These are phyloP conservation scores for Erpetoichthys calabaricus DNA, from an alignment of 2,797 vertebrate species.

Conservation along the genomic window DNA sequence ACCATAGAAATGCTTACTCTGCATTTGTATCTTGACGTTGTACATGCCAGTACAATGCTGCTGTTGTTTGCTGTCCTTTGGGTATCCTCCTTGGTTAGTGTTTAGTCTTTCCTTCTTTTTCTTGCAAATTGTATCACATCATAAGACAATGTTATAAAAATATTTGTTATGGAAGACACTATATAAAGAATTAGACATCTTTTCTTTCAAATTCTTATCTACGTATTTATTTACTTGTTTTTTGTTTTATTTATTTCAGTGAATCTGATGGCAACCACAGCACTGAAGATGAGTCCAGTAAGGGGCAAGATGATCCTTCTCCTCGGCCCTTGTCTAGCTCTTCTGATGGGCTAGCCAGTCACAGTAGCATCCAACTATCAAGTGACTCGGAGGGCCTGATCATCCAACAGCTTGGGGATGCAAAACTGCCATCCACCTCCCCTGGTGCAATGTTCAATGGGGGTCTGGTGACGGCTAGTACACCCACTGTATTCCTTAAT, in stretches of 20 bases:
- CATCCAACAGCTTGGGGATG: conserved; percentile 92
- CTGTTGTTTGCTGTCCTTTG: no score
- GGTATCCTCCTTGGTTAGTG: no score
- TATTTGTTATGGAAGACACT: no score
- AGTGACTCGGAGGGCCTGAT: conserved; percentile 55
- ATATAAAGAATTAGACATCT: no score
- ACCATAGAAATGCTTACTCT: no score
- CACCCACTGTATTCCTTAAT: conserved; percentile 77
- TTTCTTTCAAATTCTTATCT: no score
- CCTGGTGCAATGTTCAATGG: conserved; percentile 71
- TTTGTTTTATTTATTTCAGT: conserved; percentile 29
- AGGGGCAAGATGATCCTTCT: conserved; percentile 89
- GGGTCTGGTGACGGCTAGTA: conserved; percentile 68
- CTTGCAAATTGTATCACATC: no score
- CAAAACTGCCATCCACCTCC: conserved; percentile 79
- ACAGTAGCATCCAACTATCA: conserved; percentile 41
- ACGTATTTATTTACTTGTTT: no score
- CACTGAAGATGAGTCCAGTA: conserved; percentile 93
- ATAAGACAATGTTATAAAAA: no score
- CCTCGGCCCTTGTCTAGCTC: conserved; percentile 76
- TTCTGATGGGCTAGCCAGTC: conserved; percentile 61
- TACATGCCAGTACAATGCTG: no score
- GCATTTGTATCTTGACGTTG: no score
- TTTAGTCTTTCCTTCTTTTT: no score
- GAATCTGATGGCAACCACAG: conserved; percentile 74